Conservation (phyloP, 53 echinoderm and acorn worm genomes). For the Stichopus horrens region DNA sequence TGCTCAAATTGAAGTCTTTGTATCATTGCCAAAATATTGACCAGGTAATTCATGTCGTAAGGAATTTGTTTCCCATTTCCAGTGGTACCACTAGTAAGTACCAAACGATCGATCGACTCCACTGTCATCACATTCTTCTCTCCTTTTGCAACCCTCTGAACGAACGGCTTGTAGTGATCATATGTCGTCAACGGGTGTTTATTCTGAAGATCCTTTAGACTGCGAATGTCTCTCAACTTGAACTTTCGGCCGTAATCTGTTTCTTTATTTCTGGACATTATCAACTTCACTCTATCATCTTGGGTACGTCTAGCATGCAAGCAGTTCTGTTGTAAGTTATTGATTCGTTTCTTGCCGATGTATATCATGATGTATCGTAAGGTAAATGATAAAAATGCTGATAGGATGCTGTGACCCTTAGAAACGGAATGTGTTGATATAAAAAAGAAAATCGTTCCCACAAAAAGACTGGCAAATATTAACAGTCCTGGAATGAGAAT, state of each 20-base stretch:
- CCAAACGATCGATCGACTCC: not conserved
- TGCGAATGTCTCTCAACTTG: constrained; percentile 48
- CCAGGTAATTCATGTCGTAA: not conserved
- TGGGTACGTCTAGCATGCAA: constrained; percentile 58
- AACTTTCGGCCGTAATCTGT: constrained; percentile 66
- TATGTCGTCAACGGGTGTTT: constrained; percentile 71
- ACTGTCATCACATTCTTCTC: not conserved
- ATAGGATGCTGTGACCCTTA: constrained; percentile 5
- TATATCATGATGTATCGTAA: not conserved
- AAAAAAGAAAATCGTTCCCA: constrained; percentile 14
- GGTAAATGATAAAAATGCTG: not conserved
- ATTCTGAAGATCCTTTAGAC: constrained; percentile 49
- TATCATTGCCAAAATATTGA: too few species aligned
- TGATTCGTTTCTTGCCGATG: not conserved
- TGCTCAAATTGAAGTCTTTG: too few species aligned
- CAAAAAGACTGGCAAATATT: not conserved
- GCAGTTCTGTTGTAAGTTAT: constrained; percentile 9
- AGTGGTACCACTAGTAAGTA: constrained; percentile 26
- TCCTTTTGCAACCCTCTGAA: too few species aligned
- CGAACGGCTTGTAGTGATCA: too few species aligned
- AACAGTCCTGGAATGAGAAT: not conserved
- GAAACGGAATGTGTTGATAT: constrained; percentile 1
- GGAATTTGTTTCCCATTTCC: constrained; percentile 26
- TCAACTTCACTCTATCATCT: constrained; percentile 49
- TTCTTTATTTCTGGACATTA: too few species aligned